Evolutionary conservation across 2,797 vertebrate species (phyloP), one percentile per base, ranked within the genome.

Genomic region (Mormyrus hasselquistii): DNA sequence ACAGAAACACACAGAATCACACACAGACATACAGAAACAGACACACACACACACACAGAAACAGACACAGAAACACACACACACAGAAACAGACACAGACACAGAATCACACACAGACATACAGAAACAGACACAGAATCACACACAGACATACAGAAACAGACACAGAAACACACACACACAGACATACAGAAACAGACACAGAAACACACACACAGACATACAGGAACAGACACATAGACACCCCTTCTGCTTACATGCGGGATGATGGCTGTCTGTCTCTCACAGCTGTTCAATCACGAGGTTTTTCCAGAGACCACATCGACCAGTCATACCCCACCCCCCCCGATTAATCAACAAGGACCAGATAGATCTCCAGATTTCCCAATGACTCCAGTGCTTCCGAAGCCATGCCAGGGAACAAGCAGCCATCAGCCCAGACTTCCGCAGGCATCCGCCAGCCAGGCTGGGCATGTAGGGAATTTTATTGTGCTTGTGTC

Each of bases 401-500:
- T 55, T 86, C 52, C 84, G 59, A 83, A 90, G 57, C 73, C 19
- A 47, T 50, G 82, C 22, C 41, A 84, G 82, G 41, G 47, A 84
- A 44, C 82, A 49, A 47, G n/a, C 19, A 50, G 79, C 79, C 79
- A 83, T 83, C 44, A 47, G 76, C 38, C 14, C 76, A 19, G 76
- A 41, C 38, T n/a, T 62, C 87, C 86, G 86, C 73, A 50, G 7
- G 10, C 38, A 82, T 82, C 16, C 41, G 2, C 76, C 76, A 47
- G 4, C 76, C 65, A 69, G 25, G 65, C 65, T 69, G 65, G 65
- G 89, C 88, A 90, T 84, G 38, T 88, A 41, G n/a, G 19, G 12
- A 16, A 88, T 89, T 88, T 87, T 89, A 62, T 89, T 41, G 88
- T 90, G 89, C 90, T 87, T 79, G 89, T 93, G 50, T 91, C 90